Conservation (phyloP, 1,140 invertebrate genomes). For the Orchesella cincta region DNA sequence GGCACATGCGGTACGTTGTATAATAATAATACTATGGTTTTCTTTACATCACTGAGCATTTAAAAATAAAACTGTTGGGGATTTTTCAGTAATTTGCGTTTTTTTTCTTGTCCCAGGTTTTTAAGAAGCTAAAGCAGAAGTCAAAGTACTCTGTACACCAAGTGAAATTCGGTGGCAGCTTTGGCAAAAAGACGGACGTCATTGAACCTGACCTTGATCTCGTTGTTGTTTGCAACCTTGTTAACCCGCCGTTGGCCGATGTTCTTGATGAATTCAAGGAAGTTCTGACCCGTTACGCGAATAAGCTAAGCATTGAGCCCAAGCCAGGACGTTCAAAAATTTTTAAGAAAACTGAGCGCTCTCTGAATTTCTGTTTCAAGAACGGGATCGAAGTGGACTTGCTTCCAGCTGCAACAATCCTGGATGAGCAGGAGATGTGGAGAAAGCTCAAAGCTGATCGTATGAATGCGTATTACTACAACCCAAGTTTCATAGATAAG, state of each 20-base stretch:
- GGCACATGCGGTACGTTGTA: too few relatives aligned
- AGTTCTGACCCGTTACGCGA: not conserved
- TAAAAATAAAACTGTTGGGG: too few relatives aligned
- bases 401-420: not conserved
- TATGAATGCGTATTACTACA: not conserved
- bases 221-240: not conserved
- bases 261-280: not conserved
- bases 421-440: too few relatives aligned
- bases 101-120: not conserved
- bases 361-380: not conserved
- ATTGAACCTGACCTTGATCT: not conserved
- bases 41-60: too few relatives aligned
- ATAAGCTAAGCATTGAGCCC: not conserved
- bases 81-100: too few relatives aligned
- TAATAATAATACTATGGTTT: too few relatives aligned
- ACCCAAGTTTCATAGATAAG: not conserved
- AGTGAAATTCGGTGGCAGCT: not conserved
- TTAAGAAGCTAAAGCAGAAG: not conserved
- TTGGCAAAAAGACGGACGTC: slow-evolving; percentile 11
- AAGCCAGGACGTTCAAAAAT: too few relatives aligned
- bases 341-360: too few relatives aligned
- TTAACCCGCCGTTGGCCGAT: not conserved
- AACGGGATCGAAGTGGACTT: slow-evolving; percentile 12
- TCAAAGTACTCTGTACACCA: not conserved
- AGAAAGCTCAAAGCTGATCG: not conserved